These are phyloP conservation scores for Bryconaethiops microstoma DNA, from an alignment of 2,797 vertebrate genomes.

Conservation along the genomic window DNA sequence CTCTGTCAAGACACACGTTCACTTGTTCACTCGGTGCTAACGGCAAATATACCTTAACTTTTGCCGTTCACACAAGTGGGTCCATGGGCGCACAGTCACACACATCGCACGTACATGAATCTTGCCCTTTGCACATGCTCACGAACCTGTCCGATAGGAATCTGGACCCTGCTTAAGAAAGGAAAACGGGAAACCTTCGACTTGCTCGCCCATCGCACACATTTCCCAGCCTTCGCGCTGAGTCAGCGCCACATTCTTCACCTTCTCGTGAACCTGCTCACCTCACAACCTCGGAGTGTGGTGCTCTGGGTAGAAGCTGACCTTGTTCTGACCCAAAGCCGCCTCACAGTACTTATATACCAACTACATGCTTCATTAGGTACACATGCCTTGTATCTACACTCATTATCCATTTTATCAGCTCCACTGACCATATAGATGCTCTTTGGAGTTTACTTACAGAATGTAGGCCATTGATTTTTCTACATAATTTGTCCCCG, in stretches of 20 bases:
- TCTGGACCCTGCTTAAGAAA: conserved; percentile 31
- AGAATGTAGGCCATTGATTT: too few species aligned
- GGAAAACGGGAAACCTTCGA: conserved; percentile 5
- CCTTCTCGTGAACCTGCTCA: conserved; percentile 23
- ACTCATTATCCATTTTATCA: too few species aligned
- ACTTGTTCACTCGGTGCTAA: conserved; percentile 64
- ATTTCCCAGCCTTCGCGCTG: not conserved
- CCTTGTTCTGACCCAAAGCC: not conserved
- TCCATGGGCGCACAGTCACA: conserved; percentile 46
- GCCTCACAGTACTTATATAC: not conserved
- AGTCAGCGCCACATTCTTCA: conserved; percentile 36
- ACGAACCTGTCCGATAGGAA: conserved; percentile 13
- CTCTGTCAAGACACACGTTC: conserved; percentile 52
- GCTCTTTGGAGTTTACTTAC: too few species aligned
- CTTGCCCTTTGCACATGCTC: conserved; percentile 2
- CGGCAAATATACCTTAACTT: conserved; percentile 70
- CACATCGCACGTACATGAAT: conserved; percentile 51
- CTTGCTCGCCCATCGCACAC: not conserved
- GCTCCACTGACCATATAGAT: too few species aligned
- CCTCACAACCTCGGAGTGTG: conserved; percentile 1
- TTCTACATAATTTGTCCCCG: too few species aligned
- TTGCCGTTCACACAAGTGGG: conserved; percentile 50
- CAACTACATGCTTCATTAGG: not conserved
- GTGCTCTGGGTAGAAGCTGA: not conserved
- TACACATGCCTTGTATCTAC: too few species aligned